Conservation (phyloP, 2,888 invertebrate species). For the Eretmocerus hayati region DNA sequence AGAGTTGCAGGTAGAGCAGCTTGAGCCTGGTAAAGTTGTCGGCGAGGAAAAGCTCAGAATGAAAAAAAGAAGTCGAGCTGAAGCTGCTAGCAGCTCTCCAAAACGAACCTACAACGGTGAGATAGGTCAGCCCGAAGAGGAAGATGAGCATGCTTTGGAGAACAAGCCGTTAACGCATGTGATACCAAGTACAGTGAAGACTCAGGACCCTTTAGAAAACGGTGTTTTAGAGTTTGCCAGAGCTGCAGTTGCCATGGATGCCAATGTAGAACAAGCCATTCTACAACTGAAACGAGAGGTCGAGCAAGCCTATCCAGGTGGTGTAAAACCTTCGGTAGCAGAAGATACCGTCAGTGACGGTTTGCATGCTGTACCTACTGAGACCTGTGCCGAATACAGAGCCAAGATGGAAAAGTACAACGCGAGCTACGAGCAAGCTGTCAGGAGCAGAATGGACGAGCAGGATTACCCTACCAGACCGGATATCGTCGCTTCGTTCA, state of each 20-base stretch:
- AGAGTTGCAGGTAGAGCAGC: slow-evolving; percentile 9
- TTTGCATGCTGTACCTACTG: too few species aligned
- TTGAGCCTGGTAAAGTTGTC: slow-evolving; percentile 3
- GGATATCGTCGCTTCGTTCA: too few species aligned
- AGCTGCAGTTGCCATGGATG: slow-evolving; percentile 38
- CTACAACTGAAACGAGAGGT: slow-evolving; percentile 35
- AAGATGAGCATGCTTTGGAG: not conserved
- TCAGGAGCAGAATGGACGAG: slow-evolving; percentile 36
- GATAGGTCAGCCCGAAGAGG: too few species aligned
- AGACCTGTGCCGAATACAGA: too few species aligned
- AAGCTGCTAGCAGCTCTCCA: too few species aligned
- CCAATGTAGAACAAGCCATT: slow-evolving; percentile 37
- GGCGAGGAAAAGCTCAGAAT: slow-evolving; percentile 7
- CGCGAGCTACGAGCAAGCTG: slow-evolving; percentile 42
- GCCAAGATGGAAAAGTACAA: too few species aligned
- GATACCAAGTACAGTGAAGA: slow-evolving; percentile 38
- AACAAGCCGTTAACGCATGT: too few species aligned
- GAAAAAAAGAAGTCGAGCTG: slow-evolving; percentile 2
- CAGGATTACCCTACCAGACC: too few species aligned
- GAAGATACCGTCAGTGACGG: slow-evolving; percentile 17
- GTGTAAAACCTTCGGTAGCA: slow-evolving; percentile 18
- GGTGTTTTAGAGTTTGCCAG: slow-evolving; percentile 36
- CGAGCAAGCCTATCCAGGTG: slow-evolving; percentile 27
- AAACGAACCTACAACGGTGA: too few species aligned
- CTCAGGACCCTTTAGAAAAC: slow-evolving; percentile 38